Base-by-base conservation (phyloP, 1,140 invertebrate genomes). In the Zaprionus camerounensis region DNA sequence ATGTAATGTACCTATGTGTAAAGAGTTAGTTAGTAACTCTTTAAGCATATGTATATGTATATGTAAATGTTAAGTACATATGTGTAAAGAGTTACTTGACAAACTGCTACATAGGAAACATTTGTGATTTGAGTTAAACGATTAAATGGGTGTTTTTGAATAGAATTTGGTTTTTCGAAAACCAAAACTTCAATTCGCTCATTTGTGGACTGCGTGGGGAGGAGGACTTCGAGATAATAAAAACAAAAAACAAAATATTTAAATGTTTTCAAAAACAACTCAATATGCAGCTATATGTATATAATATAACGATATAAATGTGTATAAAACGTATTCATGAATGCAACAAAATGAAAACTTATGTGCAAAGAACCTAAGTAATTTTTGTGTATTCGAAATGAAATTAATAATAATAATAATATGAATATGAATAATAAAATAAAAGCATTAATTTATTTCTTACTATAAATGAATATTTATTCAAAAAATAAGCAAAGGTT, bases 381-480 rank as follows among this genome's bases (percentile, higher is more conserved):
- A 75, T 75, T 70, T 74, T 65, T 77, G 75, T 77, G 75, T 67
- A 77, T 71, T 77, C 58, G 63, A 69, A 74, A 71, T 71, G 67
- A 76, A 83, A 83, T 80, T 78, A 79, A 88, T 83, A 83, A 80
- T 77, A 76, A 71, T 61, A 71, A 61, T 58, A 36, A 64, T 55
- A 46, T 63, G 62, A 58, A 55, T 55, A 31, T 64, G 62, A 58
- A 76, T 67, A 84, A 80, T 67, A 67, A 82, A 46, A 41, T 15
- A 41, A 66, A 82, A 81, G 72, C 75, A 87, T 90, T 84, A 90
- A 88, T 88, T 88, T 90, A 90, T 90, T 90, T 91, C 85, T 91
- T 85, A 90, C 82, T 90, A 90, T 90, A 90, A 88, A 85, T 74
- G 81, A 79, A 90, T 91, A 90, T 90, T 90, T 90, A 90, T 91